Percentiles rank a stretch among this genome's conserved stretches.
Evolutionary conservation across 2,888 invertebrate species (phyloP).

Genomic region (Copidosoma aretas): DNA sequence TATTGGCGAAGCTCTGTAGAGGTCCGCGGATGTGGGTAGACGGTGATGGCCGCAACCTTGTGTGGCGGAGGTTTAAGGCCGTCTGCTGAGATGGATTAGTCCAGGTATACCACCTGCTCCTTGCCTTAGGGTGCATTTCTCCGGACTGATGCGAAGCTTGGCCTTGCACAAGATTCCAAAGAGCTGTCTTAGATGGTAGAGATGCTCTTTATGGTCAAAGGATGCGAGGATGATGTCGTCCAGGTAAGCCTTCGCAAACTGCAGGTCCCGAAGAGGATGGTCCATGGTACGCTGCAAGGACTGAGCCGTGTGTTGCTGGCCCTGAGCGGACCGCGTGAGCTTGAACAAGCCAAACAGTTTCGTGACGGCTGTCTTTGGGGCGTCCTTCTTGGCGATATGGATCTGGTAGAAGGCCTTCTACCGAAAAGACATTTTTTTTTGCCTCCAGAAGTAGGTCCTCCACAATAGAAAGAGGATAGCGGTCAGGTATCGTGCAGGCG

Average conservation of each 20-base stretch:
- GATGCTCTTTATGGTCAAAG: slow-evolving; percentile 13
- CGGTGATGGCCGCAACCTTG: neutral
- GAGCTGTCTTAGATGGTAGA: slow-evolving; percentile 8
- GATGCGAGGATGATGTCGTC: slow-evolving; percentile 32
- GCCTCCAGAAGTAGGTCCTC: slow-evolving; percentile 46
- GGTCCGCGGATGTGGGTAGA: slow-evolving; percentile 2
- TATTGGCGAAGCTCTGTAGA: slow-evolving; percentile 43
- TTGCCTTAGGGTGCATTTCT: slow-evolving; percentile 30
- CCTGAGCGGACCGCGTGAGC: neutral
- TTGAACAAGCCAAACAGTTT: neutral
- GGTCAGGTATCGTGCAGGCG: slow-evolving; percentile 47
- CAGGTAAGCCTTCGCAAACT: slow-evolving; percentile 18
- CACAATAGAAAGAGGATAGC: slow-evolving; percentile 50
- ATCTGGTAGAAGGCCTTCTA: slow-evolving; percentile 42
- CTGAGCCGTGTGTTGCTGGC: slow-evolving; percentile 29
- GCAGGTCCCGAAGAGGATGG: slow-evolving; percentile 11
- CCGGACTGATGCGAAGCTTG: no score
- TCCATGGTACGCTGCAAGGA: slow-evolving; percentile 32
- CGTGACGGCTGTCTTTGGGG: neutral
- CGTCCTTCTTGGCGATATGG: neutral
- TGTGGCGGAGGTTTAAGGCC: slow-evolving; percentile 12
- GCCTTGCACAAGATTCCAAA: slow-evolving; percentile 3
- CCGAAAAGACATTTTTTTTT: slow-evolving; percentile 44
- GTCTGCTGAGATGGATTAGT: slow-evolving; percentile 5
- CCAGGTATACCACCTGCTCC: slow-evolving; percentile 14